These are phyloP conservation scores for Nephila pilipes DNA, from an alignment of 1,140 invertebrate genomes.

Conservation along the genomic window DNA sequence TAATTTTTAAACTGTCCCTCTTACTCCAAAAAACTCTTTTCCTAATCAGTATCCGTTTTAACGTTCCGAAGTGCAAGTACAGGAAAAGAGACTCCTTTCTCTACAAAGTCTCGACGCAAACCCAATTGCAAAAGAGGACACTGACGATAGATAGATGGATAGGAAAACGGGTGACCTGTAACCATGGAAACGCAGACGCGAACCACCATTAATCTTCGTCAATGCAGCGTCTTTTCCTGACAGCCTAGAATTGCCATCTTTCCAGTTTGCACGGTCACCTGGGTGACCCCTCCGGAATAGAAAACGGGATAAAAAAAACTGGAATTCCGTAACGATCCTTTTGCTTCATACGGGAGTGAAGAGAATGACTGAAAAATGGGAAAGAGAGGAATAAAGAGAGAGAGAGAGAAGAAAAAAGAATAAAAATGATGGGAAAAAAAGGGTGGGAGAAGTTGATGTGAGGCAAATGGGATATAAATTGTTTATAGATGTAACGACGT, in stretches of 20 bases:
- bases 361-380: neutral
- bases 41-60: slow-evolving; percentile 10
- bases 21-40: neutral
- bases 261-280: slow-evolving; percentile 68
- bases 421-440: neutral
- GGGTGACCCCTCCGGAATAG: slow-evolving; percentile 57
- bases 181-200: slow-evolving; percentile 50
- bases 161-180: slow-evolving; percentile 62
- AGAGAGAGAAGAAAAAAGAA: slow-evolving; percentile 14
- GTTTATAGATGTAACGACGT: slow-evolving; percentile 62
- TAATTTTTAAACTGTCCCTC: slow-evolving; percentile 17
- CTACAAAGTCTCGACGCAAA: slow-evolving; percentile 27
- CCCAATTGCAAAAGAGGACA: slow-evolving; percentile 61
- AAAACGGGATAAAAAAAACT: slow-evolving; percentile 24
- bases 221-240: slow-evolving; percentile 52
- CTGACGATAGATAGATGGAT: slow-evolving; percentile 68
- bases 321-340: slow-evolving; percentile 62
- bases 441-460: slow-evolving; percentile 48
- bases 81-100: neutral
- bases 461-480: slow-evolving; percentile 68
- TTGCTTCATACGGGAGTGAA: neutral
- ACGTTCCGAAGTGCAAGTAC: neutral
- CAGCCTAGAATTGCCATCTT: slow-evolving; percentile 70
- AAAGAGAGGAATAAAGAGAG: neutral
- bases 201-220: slow-evolving; percentile 70